These are phyloP conservation scores for Drosophila borealis DNA, from an alignment of 2,888 invertebrate genomes.

Conservation along the genomic window DNA sequence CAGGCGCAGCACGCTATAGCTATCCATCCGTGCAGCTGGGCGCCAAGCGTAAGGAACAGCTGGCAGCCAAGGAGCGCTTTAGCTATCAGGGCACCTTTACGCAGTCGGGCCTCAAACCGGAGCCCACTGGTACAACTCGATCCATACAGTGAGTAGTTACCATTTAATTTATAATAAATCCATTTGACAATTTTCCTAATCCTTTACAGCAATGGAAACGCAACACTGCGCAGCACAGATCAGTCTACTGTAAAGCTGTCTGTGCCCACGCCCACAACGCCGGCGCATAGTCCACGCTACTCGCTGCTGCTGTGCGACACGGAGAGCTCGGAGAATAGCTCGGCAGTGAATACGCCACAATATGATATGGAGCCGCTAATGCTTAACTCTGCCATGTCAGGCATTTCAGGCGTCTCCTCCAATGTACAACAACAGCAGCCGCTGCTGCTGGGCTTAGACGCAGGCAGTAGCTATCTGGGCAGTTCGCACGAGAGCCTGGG, in stretches of 20 bases:
- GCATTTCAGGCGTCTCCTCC: slow-evolving; percentile 74
- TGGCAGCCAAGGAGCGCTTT: slow-evolving; percentile 83
- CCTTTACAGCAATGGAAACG: slow-evolving; percentile 35
- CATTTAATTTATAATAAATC: neutral
- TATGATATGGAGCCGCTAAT: slow-evolving; percentile 84
- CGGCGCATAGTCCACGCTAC: slow-evolving; percentile 84
- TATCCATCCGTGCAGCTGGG: slow-evolving; percentile 84
- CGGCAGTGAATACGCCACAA: slow-evolving; percentile 84
- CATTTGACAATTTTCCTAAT: neutral
- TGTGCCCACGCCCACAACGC: slow-evolving; percentile 83
- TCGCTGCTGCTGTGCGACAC: slow-evolving; percentile 85
- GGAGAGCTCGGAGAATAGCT: slow-evolving; percentile 84
- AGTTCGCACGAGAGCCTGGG: slow-evolving; percentile 83
- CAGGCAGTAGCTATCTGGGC: slow-evolving; percentile 73
- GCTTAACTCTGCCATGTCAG: slow-evolving; percentile 78
- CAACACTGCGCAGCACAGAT: slow-evolving; percentile 18
- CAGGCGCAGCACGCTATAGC: slow-evolving; percentile 74
- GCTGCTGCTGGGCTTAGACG: slow-evolving; percentile 69
- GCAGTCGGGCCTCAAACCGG: slow-evolving; percentile 38
- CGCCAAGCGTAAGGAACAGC: slow-evolving; percentile 83
- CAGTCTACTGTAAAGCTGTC: slow-evolving; percentile 65
- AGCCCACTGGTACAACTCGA: slow-evolving; percentile 13
- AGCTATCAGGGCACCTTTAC: slow-evolving; percentile 83
- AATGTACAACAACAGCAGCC: slow-evolving; percentile 78
- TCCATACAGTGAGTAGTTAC: slow-evolving; percentile 38